Percentiles rank a stretch among this genome's conserved stretches.
Evolutionary conservation across 2,113 vertebrate species (phyloP).

Genomic region (Tragelaphus strepsiceros): DNA sequence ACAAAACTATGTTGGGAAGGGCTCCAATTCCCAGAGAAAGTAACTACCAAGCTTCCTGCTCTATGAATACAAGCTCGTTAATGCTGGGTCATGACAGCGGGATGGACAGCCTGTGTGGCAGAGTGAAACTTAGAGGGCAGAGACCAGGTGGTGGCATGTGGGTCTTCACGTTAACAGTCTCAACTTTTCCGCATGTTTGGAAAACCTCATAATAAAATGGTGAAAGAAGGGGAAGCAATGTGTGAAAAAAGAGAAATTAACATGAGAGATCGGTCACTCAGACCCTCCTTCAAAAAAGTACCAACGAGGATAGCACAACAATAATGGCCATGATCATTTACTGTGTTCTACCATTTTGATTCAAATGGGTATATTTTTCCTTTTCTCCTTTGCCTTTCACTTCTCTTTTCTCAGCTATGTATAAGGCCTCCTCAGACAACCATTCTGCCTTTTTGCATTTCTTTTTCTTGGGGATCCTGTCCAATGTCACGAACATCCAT

Average conservation of each 20-base stretch:
- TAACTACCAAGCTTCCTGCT: neutral
- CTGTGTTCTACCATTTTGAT: neutral
- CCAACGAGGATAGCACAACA: neutral
- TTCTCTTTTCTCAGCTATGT: neutral
- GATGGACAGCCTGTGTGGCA: neutral
- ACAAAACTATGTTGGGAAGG: neutral
- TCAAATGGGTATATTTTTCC: neutral
- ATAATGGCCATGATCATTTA: neutral
- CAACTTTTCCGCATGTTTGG: neutral
- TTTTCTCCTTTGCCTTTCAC: neutral
- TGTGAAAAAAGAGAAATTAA: neutral
- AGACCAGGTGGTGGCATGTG: neutral
- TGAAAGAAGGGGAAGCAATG: neutral
- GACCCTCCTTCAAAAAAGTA: too few relatives aligned
- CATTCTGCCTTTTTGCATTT: neutral
- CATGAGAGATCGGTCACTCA: neutral
- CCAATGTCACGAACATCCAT: neutral
- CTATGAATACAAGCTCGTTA: neutral
- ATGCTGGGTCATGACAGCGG: neutral
- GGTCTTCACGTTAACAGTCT: neutral
- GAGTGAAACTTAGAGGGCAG: neutral
- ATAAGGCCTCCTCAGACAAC: neutral
- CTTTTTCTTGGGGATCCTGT: neutral
- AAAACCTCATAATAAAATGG: neutral
- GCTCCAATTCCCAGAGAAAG: neutral